These are phyloP conservation scores for Philaethria dido DNA, from an alignment of 2,888 invertebrate species.

Conservation along the genomic window DNA sequence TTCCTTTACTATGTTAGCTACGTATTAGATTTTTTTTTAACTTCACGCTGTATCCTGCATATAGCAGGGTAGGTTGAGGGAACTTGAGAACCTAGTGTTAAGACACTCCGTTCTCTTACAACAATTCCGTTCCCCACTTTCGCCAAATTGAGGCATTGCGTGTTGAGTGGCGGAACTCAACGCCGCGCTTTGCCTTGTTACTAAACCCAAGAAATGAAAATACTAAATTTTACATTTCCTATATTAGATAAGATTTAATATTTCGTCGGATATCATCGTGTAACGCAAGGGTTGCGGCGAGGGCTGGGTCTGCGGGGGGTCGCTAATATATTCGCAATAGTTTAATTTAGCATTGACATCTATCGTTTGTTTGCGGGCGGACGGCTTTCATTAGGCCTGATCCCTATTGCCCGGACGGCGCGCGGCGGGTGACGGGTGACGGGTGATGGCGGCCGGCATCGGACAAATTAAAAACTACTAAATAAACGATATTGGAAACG, in stretches of 20 bases:
- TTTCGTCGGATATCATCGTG: not conserved
- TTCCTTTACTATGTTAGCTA: not conserved
- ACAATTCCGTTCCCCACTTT: too few species aligned
- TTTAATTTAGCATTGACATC: conserved; percentile 66
- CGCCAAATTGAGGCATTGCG: too few species aligned
- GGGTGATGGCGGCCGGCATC: not conserved
- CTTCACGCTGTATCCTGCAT: too few species aligned
- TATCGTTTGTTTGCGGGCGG: conserved; percentile 32
- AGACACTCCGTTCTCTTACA: too few species aligned
- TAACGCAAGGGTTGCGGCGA: conserved; percentile 4
- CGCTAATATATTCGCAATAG: conserved; percentile 62
- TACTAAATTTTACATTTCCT: too few species aligned
- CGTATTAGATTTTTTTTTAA: too few species aligned
- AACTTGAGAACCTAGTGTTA: too few species aligned
- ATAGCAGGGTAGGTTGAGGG: too few species aligned
- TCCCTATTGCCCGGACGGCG: conserved; percentile 26
- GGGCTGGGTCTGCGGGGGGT: conserved; percentile 7
- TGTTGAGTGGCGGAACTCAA: too few species aligned
- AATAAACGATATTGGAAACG: conserved; percentile 1
- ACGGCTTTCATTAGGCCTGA: conserved; percentile 29
- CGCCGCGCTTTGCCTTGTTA: too few species aligned
- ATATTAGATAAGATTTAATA: conserved; percentile 6
- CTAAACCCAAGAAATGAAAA: too few species aligned
- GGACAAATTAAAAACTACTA: conserved; percentile 17
- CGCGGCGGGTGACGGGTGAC: conserved; percentile 5